Evolutionary conservation across 2,888 invertebrate species (phyloP).

Genomic region (Lycophotia porphyrea): DNA sequence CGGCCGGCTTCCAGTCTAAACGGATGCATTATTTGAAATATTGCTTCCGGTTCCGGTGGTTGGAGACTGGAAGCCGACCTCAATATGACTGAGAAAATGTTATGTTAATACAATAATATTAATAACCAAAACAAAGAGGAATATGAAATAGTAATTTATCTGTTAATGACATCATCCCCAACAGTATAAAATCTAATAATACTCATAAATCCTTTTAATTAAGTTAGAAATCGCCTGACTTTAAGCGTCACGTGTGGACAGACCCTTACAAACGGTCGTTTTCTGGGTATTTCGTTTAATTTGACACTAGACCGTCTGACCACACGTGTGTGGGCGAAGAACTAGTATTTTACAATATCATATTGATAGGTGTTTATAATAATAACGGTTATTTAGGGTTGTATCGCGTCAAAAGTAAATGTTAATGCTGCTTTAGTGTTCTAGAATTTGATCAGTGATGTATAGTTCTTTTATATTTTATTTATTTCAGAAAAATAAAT

Average conservation of each 20-base stretch:
- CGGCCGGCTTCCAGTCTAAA: no score
- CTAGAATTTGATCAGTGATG: constrained; percentile 14
- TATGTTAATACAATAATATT: no score
- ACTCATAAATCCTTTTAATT: background rate
- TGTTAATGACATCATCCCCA: background rate
- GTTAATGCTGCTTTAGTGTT: background rate
- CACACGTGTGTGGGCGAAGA: constrained; percentile 68
- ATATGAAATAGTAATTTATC: background rate
- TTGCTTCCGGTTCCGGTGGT: background rate
- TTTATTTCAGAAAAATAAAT: no score
- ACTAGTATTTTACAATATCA: constrained; percentile 56
- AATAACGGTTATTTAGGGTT: constrained; percentile 54
- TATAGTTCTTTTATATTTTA: no score
- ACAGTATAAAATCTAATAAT: background rate
- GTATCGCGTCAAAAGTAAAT: constrained; percentile 53
- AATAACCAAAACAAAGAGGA: background rate
- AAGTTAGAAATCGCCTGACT: background rate
- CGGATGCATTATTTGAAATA: no score
- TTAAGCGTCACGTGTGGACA: constrained; percentile 48
- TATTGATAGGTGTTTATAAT: constrained; percentile 58
- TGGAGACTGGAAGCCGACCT: background rate
- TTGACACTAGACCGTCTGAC: constrained; percentile 72
- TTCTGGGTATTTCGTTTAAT: constrained; percentile 70
- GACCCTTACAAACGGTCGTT: constrained; percentile 65
- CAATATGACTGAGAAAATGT: background rate